phyloP scores from a whole-genome alignment of 2,888 invertebrate genomes.

The Tipula vernalis region DNA sequence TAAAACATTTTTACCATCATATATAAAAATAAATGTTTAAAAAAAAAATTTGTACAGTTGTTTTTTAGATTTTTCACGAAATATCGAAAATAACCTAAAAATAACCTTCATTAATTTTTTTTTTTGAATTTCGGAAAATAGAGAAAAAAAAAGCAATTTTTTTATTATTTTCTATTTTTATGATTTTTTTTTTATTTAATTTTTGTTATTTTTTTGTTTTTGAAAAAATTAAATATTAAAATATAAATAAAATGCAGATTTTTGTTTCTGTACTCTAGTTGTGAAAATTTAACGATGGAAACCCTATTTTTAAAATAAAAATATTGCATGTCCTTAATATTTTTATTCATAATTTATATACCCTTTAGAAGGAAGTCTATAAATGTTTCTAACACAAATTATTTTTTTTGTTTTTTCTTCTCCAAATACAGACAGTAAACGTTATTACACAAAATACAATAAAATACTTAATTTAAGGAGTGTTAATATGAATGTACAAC shows the following conservation, averaged over 20 bases:
- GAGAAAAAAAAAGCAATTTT: background rate
- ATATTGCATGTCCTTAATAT: background rate
- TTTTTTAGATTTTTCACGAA: constrained; percentile 6
- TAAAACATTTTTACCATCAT: background rate
- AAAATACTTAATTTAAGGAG: background rate
- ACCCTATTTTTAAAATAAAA: background rate
- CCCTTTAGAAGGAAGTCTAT: background rate
- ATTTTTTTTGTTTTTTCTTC: background rate
- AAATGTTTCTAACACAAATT: background rate
- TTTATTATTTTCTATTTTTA: background rate
- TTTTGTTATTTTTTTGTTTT: background rate
- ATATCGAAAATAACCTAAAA: constrained; percentile 7
- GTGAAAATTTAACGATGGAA: background rate
- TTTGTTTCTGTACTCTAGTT: background rate
- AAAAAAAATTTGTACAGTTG: background rate
- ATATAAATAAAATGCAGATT: background rate
- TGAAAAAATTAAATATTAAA: background rate
- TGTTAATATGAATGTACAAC: background rate
- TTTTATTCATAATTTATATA: background rate
- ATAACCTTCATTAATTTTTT: constrained; percentile 6
- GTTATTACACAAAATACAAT: background rate
- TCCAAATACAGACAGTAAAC: background rate
- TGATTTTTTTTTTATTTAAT: background rate
- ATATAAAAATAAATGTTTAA: background rate
- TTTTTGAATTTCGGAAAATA: background rate